Evolutionary conservation across 64 coral and sea anemone species (phyloP).

Genomic region (Dendrophyllia cribrosa): DNA sequence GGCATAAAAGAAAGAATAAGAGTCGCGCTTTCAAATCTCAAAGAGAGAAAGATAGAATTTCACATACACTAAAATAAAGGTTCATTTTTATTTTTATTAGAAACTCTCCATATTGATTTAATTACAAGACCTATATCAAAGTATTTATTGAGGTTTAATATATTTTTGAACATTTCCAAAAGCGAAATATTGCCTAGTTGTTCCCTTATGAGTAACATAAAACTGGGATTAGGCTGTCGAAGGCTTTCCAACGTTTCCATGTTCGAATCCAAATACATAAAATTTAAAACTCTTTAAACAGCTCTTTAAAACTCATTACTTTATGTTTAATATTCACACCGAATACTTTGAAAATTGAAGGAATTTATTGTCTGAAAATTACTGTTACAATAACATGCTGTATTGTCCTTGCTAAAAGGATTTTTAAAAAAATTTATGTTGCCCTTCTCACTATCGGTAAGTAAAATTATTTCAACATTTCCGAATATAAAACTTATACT

Average conservation of each 20-base stretch:
- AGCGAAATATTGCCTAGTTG: neutral
- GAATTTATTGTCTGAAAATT: neutral
- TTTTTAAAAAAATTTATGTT: neutral
- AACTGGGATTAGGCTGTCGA: neutral
- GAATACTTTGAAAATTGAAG: neutral
- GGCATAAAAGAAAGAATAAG: too few relatives aligned
- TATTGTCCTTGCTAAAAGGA: neutral
- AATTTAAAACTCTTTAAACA: too few relatives aligned
- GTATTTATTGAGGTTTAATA: neutral
- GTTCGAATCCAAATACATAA: too few relatives aligned
- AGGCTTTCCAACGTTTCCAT: too few relatives aligned
- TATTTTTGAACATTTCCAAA: too few relatives aligned
- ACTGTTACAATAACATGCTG: neutral
- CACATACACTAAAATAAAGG: neutral
- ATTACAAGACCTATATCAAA: neutral
- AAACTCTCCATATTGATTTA: neutral
- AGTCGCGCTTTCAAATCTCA: too few relatives aligned
- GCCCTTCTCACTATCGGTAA: neutral
- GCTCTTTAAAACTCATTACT: neutral
- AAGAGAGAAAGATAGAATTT: too few relatives aligned
- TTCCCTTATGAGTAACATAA: neutral
- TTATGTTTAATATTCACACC: too few relatives aligned
- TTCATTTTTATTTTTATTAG: slow-evolving; percentile 28
- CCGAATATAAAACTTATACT: too few relatives aligned
- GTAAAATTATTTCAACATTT: too few relatives aligned